Percentiles rank a stretch among this genome's conserved stretches.
These are phyloP conservation scores for Opisthograptis luteolata DNA, from an alignment of 2,888 invertebrate species.

Conservation along the genomic window DNA sequence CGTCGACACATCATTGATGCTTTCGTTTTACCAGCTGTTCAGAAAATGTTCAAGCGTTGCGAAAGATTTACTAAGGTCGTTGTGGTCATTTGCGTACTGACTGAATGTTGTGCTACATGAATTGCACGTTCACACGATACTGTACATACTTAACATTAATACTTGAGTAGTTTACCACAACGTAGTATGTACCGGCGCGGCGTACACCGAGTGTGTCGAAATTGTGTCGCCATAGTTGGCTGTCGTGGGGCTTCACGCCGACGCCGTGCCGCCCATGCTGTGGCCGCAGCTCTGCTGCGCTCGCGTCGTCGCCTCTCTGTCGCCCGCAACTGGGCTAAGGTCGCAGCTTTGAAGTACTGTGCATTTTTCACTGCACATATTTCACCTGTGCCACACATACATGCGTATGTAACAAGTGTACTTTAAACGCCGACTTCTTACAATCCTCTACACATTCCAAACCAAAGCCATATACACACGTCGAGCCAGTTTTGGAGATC, in stretches of 20 bases:
- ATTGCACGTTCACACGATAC: conserved; percentile 26
- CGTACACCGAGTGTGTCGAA: conserved; percentile 47
- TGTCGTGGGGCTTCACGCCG: conserved; percentile 43
- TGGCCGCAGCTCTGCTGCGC: conserved; percentile 34
- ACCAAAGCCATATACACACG: conserved; percentile 41
- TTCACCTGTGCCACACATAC: too few relatives aligned
- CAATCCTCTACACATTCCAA: conserved; percentile 26
- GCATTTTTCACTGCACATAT: conserved; percentile 63
- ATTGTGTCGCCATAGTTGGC: conserved; percentile 45
- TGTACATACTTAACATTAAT: conserved; percentile 22
- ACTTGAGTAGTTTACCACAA: conserved; percentile 21
- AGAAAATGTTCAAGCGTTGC: conserved; percentile 1
- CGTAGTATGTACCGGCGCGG: conserved; percentile 28
- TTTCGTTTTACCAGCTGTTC: neutral
- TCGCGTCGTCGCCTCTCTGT: conserved; percentile 44
- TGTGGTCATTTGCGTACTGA: conserved; percentile 10
- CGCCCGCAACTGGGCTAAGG: conserved; percentile 73
- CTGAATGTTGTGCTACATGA: conserved; percentile 4
- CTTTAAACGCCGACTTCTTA: conserved; percentile 26
- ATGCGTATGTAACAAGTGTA: conserved; percentile 38
- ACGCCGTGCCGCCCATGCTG: conserved; percentile 28
- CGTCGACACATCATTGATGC: neutral
- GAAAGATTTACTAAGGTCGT: conserved; percentile 12
- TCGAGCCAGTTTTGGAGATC: conserved; percentile 41
- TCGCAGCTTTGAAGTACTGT: conserved; percentile 63